Conservation (phyloP, 1,140 invertebrate species). For the Drosophila ananassae region DNA sequence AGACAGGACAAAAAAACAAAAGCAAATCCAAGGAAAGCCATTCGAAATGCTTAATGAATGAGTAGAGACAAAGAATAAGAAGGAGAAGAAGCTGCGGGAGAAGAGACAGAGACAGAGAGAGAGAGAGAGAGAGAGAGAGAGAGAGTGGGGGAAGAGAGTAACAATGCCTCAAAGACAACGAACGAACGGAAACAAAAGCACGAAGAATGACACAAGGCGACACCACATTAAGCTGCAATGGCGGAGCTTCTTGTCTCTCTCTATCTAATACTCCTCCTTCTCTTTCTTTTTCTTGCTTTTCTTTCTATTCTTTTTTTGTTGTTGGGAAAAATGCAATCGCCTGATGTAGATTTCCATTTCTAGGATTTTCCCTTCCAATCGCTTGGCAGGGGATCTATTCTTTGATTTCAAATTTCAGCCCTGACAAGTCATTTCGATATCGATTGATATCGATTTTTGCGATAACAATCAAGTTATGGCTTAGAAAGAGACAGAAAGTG, state of each 20-base stretch:
- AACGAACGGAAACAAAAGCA: conserved; percentile 19
- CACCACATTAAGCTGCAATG: conserved; percentile 35
- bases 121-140: neutral
- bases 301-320: no score
- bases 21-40: conserved; percentile 40
- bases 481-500: no score
- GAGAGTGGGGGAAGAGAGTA: neutral
- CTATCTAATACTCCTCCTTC: neutral
- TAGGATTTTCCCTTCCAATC: conserved; percentile 18
- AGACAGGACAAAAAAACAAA: conserved; percentile 5
- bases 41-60: conserved; percentile 51
- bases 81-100: neutral
- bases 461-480: no score
- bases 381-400: conserved; percentile 21
- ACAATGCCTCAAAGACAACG: conserved; percentile 25
- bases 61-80: conserved; percentile 19
- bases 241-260: conserved; percentile 25
- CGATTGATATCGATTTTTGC: conserved; percentile 18
- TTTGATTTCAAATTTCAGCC: conserved; percentile 6
- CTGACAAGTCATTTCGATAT: neutral
- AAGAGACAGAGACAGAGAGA: neutral
- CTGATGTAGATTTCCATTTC: conserved; percentile 30
- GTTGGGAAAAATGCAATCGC: neutral
- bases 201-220: conserved; percentile 19
- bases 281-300: neutral